A percentile compares a stretch with the other conserved stretches of the same genome.
phyloP scores from a whole-genome alignment of 2,113 vertebrate genomes.

The Toxotes chatareus region DNA sequence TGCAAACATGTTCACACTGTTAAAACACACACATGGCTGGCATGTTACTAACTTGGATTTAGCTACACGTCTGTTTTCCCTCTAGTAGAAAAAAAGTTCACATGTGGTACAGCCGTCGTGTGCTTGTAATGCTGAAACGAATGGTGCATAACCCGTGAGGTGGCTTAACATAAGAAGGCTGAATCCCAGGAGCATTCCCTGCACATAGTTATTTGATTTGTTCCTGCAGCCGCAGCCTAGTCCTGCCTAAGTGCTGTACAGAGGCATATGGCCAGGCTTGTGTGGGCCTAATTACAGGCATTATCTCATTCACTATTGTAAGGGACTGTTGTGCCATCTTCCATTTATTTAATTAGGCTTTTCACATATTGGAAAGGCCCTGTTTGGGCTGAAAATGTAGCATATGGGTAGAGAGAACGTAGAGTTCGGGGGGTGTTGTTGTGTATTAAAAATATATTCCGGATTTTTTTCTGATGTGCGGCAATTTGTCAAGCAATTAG shows the following conservation, averaged over 20 bases:
- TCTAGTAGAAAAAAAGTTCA: background rate
- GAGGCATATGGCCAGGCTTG: constrained; percentile 88
- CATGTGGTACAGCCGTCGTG: background rate
- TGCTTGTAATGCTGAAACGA: background rate
- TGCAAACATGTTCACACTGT: constrained; percentile 4
- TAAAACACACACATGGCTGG: background rate
- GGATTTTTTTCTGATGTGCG: constrained; percentile 91
- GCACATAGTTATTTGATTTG: constrained; percentile 81
- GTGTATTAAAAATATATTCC: constrained; percentile 83
- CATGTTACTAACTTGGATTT: background rate
- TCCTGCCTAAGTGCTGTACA: constrained; percentile 77
- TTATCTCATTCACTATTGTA: constrained; percentile 94
- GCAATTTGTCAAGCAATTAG: constrained; percentile 99
- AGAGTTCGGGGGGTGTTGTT: constrained; percentile 72
- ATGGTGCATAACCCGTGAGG: constrained; percentile 27
- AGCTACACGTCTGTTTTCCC: constrained; percentile 9
- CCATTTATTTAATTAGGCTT: constrained; percentile 99
- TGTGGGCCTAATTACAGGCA: constrained; percentile 92
- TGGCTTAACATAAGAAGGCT: constrained; percentile 40
- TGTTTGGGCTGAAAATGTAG: constrained; percentile 90
- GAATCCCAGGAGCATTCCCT: constrained; percentile 68
- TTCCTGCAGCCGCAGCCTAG: constrained; percentile 64
- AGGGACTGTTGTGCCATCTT: constrained; percentile 93
- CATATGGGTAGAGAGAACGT: constrained; percentile 74
- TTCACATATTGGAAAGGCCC: constrained; percentile 94